phyloP scores from a whole-genome alignment of 1,140 invertebrate species.

The Trichonephila inaurata region DNA sequence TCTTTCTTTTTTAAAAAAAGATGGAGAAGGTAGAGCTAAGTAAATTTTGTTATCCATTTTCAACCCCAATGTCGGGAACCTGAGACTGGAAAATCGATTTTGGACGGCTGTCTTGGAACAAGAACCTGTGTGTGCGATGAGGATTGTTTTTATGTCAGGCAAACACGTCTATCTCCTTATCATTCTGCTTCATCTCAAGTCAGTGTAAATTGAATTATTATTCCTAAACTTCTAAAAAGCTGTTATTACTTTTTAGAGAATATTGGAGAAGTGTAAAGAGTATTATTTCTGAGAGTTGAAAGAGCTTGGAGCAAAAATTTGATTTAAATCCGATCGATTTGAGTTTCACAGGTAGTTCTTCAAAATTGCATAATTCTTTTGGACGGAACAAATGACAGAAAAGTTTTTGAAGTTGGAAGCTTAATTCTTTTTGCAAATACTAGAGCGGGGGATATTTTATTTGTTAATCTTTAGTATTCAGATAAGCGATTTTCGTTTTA shows the following conservation, averaged over 20 bases:
- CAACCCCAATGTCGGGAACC: background rate
- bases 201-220: slow-evolving; percentile 10
- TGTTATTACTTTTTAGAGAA: background rate
- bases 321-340: background rate
- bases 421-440: background rate
- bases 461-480: too few species aligned
- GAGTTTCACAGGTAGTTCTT: background rate
- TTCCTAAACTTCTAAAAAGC: background rate
- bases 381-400: background rate
- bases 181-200: background rate
- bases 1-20: background rate
- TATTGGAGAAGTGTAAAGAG: background rate
- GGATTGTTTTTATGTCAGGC: slow-evolving; percentile 18
- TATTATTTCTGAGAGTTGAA: background rate
- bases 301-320: background rate
- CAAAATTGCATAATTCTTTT: too few species aligned
- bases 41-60: background rate
- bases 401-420: background rate
- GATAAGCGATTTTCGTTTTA: too few species aligned
- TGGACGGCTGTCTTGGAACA: background rate
- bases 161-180: background rate
- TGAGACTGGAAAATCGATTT: background rate
- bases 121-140: background rate
- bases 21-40: background rate
- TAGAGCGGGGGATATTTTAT: too few species aligned